Conservation (phyloP, 2,113 vertebrate species). For the Sardina pilchardus region DNA sequence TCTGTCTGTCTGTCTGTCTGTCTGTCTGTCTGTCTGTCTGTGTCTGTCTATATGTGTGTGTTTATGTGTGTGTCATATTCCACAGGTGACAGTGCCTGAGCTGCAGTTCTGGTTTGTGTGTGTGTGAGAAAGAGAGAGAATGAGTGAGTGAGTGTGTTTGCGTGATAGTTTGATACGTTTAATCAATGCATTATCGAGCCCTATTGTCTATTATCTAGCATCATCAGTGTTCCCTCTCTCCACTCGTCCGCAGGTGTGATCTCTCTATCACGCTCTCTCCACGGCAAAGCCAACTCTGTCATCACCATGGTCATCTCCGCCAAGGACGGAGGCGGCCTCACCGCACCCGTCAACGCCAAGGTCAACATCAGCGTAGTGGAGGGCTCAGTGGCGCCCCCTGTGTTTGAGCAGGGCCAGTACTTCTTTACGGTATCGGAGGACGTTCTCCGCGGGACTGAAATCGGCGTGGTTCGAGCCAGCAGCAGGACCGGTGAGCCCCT, state of each 20-base stretch:
- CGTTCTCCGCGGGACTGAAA: constrained; percentile 77
- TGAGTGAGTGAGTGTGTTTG: background rate
- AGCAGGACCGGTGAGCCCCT: constrained; percentile 67
- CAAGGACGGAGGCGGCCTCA: constrained; percentile 84
- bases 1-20: background rate
- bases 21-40: background rate
- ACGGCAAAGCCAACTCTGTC: constrained; percentile 85
- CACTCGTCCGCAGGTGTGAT: constrained; percentile 76
- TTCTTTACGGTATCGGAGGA: constrained; percentile 89
- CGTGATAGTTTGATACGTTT: background rate
- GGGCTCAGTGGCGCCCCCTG: constrained; percentile 81
- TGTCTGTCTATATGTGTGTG: background rate
- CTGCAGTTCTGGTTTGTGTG: background rate
- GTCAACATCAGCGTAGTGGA: constrained; percentile 93
- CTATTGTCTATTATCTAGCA: background rate
- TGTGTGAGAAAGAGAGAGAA: background rate
- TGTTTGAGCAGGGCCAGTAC: constrained; percentile 92
- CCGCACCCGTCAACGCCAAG: constrained; percentile 79
- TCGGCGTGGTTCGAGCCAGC: constrained; percentile 82
- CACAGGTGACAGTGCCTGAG: too few relatives aligned
- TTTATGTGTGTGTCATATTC: background rate
- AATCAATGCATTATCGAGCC: background rate
- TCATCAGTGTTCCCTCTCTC: background rate
- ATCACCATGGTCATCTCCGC: constrained; percentile 88
- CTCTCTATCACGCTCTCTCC: constrained; percentile 86